Evolutionary conservation across 1,140 invertebrate genomes (phyloP).

Genomic region (Lordiphosa collinella): DNA sequence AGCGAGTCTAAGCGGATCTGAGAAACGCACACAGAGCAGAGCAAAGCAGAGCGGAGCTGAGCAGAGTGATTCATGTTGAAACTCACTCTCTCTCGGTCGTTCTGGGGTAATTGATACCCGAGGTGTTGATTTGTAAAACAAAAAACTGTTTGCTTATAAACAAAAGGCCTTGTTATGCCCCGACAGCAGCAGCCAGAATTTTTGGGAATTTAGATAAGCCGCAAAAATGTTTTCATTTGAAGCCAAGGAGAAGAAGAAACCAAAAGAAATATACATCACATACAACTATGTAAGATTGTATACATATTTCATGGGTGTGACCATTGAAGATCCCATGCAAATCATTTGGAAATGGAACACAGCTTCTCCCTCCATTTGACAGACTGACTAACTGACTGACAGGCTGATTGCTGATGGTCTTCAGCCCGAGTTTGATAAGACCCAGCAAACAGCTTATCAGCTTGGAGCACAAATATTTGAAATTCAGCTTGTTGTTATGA

Average conservation of each 20-base stretch:
- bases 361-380: conserved; percentile 1
- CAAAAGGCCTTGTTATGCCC: conserved; percentile 62
- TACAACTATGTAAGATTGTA: not conserved
- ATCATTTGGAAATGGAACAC: conserved; percentile 31
- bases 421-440: conserved; percentile 41
- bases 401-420: conserved; percentile 47
- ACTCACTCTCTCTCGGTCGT: conserved; percentile 3
- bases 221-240: conserved; percentile 49
- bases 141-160: conserved; percentile 73
- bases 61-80: conserved; percentile 40
- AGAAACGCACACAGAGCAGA: conserved; percentile 52
- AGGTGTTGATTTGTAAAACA: conserved; percentile 75
- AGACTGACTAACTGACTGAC: conserved; percentile 21
- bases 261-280: conserved; percentile 1
- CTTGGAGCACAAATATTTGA: conserved; percentile 60
- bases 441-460: conserved; percentile 39
- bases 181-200: conserved; percentile 52
- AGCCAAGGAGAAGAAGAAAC: conserved; percentile 2
- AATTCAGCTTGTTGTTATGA: conserved; percentile 34
- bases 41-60: conserved; percentile 7
- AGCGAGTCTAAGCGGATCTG: conserved; percentile 60
- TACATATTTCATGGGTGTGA: conserved; percentile 8
- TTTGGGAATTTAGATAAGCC: conserved; percentile 72
- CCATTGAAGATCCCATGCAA: conserved; percentile 31
- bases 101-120: conserved; percentile 65